Evolutionary conservation across 1,140 invertebrate species (phyloP), one percentile per base, ranked within the genome.

Genomic region (Holcopasites calliopsidis): DNA sequence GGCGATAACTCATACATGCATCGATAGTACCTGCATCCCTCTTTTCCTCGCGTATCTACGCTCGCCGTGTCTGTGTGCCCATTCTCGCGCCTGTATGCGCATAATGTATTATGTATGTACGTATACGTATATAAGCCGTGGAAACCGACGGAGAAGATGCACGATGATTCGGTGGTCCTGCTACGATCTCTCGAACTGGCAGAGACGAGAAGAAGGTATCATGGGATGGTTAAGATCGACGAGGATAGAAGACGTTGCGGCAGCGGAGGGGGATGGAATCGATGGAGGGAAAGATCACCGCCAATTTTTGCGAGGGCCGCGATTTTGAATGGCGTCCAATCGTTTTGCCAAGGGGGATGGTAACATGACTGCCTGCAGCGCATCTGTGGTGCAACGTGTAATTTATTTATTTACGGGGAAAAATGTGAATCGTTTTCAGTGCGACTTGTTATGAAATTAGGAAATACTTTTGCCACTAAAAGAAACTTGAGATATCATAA

Each of bases 1-100:
- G 87, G 75, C 88, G 89, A 91, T 91, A 90, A 91, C 87, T 91
- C 88, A 91, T 91, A 91, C 89, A 86, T 87, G 88, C 89, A 90
- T 90, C 90, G 88, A 91, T 91, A 90, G 86, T 83, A 82, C 82
- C 79, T 76, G 70, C 50, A 72, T 74, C 77, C 60, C 50, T 54
- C 33, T 54, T 28, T 49, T 21, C 40, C 21, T 33, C 38, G 47
- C 35, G 26, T 49, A 58, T 42, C 62, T 40, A 28, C 18, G 21
- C 50, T 33, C 13, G n/a, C n/a, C 1, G 49, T 49, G 47, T 52
- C n/a, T 11, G 52, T 68, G 73, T 71, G 57, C 23, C 33, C 52
- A 42, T 49, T 38, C 38, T 21, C 26, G 40, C 40, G 75, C 85
- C 80, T 79, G 80, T 86, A 79, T 66, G 65, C 62, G 86, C 82